Evolutionary conservation across 1,140 invertebrate genomes (phyloP), one percentile per base, ranked within the genome.

Genomic region (Drosophila virilis): DNA sequence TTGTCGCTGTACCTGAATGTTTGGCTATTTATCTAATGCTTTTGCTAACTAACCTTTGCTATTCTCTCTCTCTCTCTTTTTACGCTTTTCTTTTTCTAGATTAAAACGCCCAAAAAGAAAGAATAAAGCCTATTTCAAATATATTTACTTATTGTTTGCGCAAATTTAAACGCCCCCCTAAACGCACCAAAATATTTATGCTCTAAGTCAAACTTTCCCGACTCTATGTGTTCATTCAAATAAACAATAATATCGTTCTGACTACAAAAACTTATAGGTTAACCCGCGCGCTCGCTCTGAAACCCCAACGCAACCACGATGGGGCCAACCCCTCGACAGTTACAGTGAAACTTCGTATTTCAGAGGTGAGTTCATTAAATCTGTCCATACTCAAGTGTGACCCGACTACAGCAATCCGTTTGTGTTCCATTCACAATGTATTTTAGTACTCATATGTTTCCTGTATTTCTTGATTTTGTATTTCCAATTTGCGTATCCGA

Each of bases 231-330:
- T 89, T 89, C 84, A 89, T 68, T 80, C 69, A 71, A 88, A 74
- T 57, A 81, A 77, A 71, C 57, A 70, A 74, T 76, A 71, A 82
- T 89, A 84, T 89, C 78, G 71, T 84, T 89, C 75, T 89, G 84
- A 89, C 77, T 89, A 81, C 83, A 59, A 85, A 74, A 22, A 51
- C 8, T 28, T 45, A 17, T 78, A 95, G 95, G 93, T 96, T 42
- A 94, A 95, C 76, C 94, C 95, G 75, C 93, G 95, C 59, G 95
- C 95, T 33, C 94, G 95, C 69, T 96, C 95, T 42, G 93, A 94
- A 65, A 95, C 94, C 46, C 94, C 95, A 51, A 93, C 94, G 74
- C 76, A 78, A 64, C 93, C 94, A 55, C 94, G 94, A 77, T 95
- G 94, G 94, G 89, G 89, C 61, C 82, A 81, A 70, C 83, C 89